A percentile compares a stretch with the other conserved stretches of the same genome.
phyloP scores from a whole-genome alignment of 2,113 vertebrate species.

The Daubentonia madagascariensis region DNA sequence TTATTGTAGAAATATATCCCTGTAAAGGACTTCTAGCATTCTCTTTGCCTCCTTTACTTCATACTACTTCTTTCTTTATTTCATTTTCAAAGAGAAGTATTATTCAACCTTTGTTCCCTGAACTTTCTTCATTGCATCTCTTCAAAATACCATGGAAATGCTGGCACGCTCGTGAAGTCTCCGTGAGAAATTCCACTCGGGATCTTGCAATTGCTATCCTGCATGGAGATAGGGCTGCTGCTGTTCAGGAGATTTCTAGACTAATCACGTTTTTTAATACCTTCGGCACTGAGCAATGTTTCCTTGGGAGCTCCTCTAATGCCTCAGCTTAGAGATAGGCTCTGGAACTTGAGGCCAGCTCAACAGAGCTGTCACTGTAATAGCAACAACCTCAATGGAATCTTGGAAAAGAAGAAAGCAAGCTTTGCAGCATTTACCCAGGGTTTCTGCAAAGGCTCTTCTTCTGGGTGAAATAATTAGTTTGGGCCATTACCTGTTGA shows the following conservation, averaged over 20 bases:
- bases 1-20: neutral
- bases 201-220: constrained; percentile 39
- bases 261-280: constrained; percentile 77
- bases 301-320: constrained; percentile 40
- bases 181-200: constrained; percentile 52
- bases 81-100: constrained; percentile 40
- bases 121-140: neutral
- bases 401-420: constrained; percentile 2
- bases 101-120: constrained; percentile 49
- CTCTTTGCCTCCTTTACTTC: neutral
- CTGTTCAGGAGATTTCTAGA: constrained; percentile 71
- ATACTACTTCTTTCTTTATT: constrained; percentile 58
- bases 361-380: constrained; percentile 44
- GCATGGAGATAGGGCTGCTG: neutral
- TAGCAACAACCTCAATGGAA: neutral
- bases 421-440: constrained; percentile 43
- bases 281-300: neutral
- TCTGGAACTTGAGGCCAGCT: constrained; percentile 46
- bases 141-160: constrained; percentile 26
- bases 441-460: constrained; percentile 49
- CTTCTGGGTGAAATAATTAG: constrained; percentile 39
- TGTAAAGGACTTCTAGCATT: neutral
- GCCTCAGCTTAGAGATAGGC: neutral
- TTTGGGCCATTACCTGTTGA: constrained; percentile 34
- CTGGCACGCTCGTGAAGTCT: constrained; percentile 39